Evolutionary conservation across 2,888 invertebrate species (phyloP).

Genomic region (Tinea trinotella): DNA sequence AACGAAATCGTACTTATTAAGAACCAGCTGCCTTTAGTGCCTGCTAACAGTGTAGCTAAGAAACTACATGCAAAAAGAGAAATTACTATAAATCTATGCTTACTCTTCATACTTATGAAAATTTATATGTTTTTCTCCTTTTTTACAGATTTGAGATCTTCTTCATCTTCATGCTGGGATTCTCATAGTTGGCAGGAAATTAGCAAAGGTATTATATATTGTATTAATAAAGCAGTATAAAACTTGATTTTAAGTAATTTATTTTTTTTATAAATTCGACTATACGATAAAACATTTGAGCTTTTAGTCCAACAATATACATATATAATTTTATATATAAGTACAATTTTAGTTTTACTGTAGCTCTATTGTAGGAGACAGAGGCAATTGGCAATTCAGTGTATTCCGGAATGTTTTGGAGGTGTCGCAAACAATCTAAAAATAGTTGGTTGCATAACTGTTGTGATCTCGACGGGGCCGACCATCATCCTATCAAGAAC

Average conservation of each 20-base stretch:
- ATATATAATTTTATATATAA: no score
- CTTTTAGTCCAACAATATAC: no score
- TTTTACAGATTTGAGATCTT: slow-evolving; percentile 22
- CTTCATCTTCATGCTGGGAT: not conserved
- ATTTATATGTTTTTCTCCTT: slow-evolving; percentile 21
- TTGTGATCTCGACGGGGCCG: slow-evolving; percentile 33
- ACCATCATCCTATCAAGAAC: slow-evolving; percentile 50
- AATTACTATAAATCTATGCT: no score
- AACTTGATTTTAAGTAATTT: no score
- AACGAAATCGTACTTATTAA: slow-evolving; percentile 15
- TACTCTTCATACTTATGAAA: no score
- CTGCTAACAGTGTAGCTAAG: not conserved
- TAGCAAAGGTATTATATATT: no score
- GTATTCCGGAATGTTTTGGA: slow-evolving; percentile 35
- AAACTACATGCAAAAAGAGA: not conserved
- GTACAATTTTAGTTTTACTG: no score
- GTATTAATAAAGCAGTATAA: no score
- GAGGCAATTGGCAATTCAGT: slow-evolving; percentile 37
- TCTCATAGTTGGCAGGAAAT: not conserved
- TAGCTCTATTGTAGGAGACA: not conserved
- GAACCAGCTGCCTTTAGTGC: slow-evolving; percentile 6
- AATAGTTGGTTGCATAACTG: slow-evolving; percentile 46
- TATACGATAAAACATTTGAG: no score
- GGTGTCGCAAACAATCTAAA: slow-evolving; percentile 53
- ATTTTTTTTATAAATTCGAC: no score